Conservation (phyloP, 2,888 invertebrate species). For the Vannuccia rotundouncinata region DNA sequence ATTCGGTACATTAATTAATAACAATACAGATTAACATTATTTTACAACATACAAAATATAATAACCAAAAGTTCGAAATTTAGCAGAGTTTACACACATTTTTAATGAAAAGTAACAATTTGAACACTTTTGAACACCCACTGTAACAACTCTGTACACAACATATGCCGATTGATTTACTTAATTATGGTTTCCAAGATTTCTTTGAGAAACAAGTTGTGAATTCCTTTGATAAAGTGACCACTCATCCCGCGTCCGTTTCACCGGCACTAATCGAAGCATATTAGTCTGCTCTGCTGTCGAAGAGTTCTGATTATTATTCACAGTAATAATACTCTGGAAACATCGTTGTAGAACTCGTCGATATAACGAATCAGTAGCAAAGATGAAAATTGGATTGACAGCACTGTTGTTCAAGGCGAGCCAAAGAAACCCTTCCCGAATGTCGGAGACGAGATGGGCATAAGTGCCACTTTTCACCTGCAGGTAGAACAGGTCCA, state of each 20-base stretch:
- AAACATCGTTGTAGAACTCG: background rate
- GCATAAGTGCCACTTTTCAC: background rate
- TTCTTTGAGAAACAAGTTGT: too few species aligned
- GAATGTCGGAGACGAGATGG: background rate
- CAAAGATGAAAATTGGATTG: constrained; percentile 15
- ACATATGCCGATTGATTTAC: too few species aligned
- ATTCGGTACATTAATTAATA: too few species aligned
- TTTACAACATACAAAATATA: too few species aligned
- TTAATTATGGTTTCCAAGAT: too few species aligned
- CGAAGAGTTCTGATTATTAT: background rate
- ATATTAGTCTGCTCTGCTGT: background rate
- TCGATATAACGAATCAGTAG: background rate
- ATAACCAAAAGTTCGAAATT: too few species aligned
- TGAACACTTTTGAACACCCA: too few species aligned
- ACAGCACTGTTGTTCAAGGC: constrained; percentile 14
- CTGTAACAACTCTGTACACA: too few species aligned
- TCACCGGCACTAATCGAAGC: background rate
- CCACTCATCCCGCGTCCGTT: background rate
- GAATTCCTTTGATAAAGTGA: too few species aligned
- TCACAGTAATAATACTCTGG: background rate
- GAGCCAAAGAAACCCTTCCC: background rate
- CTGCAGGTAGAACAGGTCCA: background rate
- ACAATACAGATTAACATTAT: too few species aligned
- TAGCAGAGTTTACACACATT: too few species aligned
- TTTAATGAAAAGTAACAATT: too few species aligned